Conservation (phyloP, 2,797 vertebrate species). For the Sphaeramia orbicularis region DNA sequence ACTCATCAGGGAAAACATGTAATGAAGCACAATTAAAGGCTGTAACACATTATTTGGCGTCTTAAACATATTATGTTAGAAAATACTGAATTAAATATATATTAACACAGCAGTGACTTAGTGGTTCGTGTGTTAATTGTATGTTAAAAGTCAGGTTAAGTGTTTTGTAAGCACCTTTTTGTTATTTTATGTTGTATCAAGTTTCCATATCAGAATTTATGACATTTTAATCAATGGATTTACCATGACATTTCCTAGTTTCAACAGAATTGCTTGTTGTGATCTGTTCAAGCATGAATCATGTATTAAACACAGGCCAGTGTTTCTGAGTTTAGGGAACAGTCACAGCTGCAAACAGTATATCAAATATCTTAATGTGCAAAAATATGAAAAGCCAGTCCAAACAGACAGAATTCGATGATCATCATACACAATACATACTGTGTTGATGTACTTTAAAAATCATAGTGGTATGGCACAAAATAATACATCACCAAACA, state of each 20-base stretch:
- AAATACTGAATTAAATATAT: slow-evolving; percentile 5
- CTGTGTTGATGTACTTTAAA: too few species aligned
- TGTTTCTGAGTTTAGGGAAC: background rate
- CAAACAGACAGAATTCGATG: too few species aligned
- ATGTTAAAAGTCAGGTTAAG: too few species aligned
- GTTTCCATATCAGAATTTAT: background rate
- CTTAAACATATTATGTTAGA: slow-evolving; percentile 13
- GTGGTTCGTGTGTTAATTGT: too few species aligned
- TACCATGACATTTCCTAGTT: background rate
- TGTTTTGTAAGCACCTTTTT: background rate
- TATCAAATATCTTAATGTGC: too few species aligned
- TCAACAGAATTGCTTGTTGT: background rate
- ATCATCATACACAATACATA: too few species aligned
- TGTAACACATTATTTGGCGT: slow-evolving; percentile 16
- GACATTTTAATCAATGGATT: background rate
- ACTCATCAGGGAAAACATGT: slow-evolving; percentile 1
- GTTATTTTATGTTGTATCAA: background rate
- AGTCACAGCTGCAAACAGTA: too few species aligned
- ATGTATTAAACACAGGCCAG: background rate
- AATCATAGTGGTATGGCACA: too few species aligned
- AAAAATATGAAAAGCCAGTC: too few species aligned
- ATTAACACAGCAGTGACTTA: too few species aligned
- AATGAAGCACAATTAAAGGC: background rate
- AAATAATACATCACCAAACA: background rate
- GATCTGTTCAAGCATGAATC: slow-evolving; percentile 5